Base-by-base conservation (phyloP, 1,140 invertebrate genomes). In the Heliconius congener region DNA sequence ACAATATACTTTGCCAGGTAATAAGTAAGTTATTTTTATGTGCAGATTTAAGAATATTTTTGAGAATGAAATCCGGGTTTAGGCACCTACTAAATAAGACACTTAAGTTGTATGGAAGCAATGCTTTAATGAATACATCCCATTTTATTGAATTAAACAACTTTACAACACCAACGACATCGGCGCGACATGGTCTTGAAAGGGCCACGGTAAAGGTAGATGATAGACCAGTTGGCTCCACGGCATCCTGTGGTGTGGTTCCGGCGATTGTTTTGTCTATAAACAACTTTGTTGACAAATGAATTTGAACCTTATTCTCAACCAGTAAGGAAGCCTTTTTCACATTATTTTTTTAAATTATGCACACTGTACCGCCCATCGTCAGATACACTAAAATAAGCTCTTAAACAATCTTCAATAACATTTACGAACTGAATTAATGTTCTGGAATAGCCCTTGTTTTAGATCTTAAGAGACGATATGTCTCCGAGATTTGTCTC, bases 201-300 rank as follows among this genome's bases (percentile, higher is more conserved):
- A 79, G 57, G 30, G 30, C 60, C 57, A 60, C n/a, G 19, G 50
- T 74, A 46, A 74, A 74, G 57, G 66, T 80, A 71, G 19, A 74
- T 71, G 19, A 74, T 77, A 77, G 79, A 77, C 71, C 60, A 66
- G 60, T 42, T 52, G 34, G 42, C 60, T 71, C 71, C 74, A 37
- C 74, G 78, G 74, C 78, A 50, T 79, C 81, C 81, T 78, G 81
- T 78, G n/a, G 81, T 73, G 81, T 76, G 57, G 81, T 79, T 82
- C 81, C 81, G 81, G 81, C 72, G 78, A 82, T 82, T 82, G 81
- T 82, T 74, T 75, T 71, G 42, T 42, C 39, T 18, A 18, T 23
- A 52, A 50, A 19, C 11, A 66, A 27, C 27, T 30, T 27, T 66
- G 27, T 66, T 30, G 11, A 30, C 23, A 66, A 3, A 66, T 66